Base-by-base conservation (phyloP, 2,888 invertebrate species). In the Panopea generosa region DNA sequence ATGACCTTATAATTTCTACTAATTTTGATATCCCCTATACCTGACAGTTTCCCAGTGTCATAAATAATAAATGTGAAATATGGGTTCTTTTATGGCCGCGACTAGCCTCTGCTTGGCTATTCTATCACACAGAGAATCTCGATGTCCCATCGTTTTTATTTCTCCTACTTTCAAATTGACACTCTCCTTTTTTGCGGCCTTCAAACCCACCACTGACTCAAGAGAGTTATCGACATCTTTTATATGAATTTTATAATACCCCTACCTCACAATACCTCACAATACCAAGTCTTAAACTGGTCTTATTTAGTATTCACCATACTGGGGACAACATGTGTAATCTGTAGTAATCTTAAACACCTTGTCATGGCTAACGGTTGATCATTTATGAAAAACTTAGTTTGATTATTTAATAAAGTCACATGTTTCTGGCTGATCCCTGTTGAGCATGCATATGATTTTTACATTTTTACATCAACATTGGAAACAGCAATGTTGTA, bases 21-120 rank as follows among this genome's bases (percentile, higher is more conserved):
- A 20, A 67, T 72, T 72, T 72, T 63, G 40, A 24, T 33, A 57
- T 68, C 63, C 27, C 57, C 61, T 66, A 57, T 68, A 68, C 63
- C 60, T 72, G 72, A 60, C 77, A 72, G 65, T 60, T 69, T 72
- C 61, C 45, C 38, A 45, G 55, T 50, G 63, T 69, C 55, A 69
- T 73, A 72, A 69, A 73, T 69, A 72, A 66, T 56, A 65, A 63
- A 63, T 69, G 68, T 69, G 65, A 77, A 73, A 72, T 77, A 73
- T 77, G 77, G 77, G 77, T 43, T 43, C 47, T 65, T 77, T 77
- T 73, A 72, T 57, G 56, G 50, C 49, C 22, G 29, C 22, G 50
- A 33, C 55, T 24, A 26, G 53, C 26, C 27, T 40, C 47, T 40
- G 33, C 4, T 45, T 45, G 40, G 38, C 43, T 29, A 11, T 14